Evolutionary conservation across 2,888 invertebrate genomes (phyloP).

Genomic region (Polydrusus pterygomalis): DNA sequence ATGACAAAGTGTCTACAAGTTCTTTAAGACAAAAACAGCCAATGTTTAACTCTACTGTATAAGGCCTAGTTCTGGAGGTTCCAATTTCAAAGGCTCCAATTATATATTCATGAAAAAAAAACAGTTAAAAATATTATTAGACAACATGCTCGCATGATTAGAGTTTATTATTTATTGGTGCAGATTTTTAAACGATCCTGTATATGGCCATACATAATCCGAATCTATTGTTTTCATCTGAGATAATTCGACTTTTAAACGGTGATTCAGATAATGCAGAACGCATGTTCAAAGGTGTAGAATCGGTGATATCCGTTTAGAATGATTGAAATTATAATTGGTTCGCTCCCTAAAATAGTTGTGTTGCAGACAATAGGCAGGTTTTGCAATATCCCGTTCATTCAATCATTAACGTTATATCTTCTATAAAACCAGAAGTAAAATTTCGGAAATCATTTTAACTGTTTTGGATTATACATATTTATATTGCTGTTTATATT

Average conservation of each 20-base stretch:
- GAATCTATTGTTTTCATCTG: constrained; percentile 2
- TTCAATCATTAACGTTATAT: constrained; percentile 3
- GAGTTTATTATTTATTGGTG: background rate
- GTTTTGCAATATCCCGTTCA: constrained; percentile 2
- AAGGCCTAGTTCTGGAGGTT: too few species aligned
- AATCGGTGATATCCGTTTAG: constrained; percentile 40
- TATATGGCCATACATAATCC: background rate
- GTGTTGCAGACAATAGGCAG: constrained; percentile 14
- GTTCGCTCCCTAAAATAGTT: constrained; percentile 35
- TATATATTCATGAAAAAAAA: too few species aligned
- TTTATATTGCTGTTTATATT: too few species aligned
- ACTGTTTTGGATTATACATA: too few species aligned
- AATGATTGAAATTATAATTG: constrained; percentile 35
- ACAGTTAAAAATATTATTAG: too few species aligned
- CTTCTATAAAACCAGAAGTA: too few species aligned
- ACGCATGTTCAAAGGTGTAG: constrained; percentile 38
- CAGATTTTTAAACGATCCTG: background rate
- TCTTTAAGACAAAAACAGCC: too few species aligned
- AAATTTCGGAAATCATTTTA: too few species aligned
- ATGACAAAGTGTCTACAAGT: too few species aligned
- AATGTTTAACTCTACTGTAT: too few species aligned
- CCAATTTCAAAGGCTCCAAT: too few species aligned
- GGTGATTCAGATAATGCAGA: constrained; percentile 35
- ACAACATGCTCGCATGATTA: too few species aligned
- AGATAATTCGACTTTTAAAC: constrained; percentile 23